Evolutionary conservation across 2,888 invertebrate genomes (phyloP), one percentile per base, ranked within the genome.

Genomic region (Melanotus villosus): DNA sequence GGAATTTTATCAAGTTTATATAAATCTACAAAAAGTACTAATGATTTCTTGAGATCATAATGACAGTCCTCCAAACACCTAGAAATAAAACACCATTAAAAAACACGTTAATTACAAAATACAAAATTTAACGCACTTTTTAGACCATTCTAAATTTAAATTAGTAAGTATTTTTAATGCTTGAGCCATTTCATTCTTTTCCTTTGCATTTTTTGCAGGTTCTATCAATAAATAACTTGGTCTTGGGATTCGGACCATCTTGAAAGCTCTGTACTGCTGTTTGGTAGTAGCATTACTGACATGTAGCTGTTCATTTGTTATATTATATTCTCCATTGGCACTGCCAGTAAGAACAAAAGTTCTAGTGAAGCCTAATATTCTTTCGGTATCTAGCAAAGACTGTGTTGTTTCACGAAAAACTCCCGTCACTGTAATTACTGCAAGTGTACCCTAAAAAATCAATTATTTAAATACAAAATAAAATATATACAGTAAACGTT

Each of bases 291-390:
- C 83, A 71, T 84, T 87, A 36, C 89, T 88, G 79, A 93, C 86
- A 78, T 89, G 88, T 9, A 91, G 76, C 85, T 90, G 87, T 78
- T 93, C 93, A 78, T 93, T 91, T 1, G 85, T 79, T 59, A 94
- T 91, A 72, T 88, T 88, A 80, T 90, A 92, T 63, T 90, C 88
- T 0, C 79, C 75, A 0, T 84, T 84, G 19, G 86, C 84, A 3
- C 79, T 78, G 0, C 86, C 83, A 2, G 83, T 78, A 12, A 92
- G 78, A 0, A 89, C 85, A 58, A 92, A 87, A 0, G 89, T 89
- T 38, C 91, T 84, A 0, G 85, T 85, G 80, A 92, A 92, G 0
- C 87, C 83, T 0, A 89, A 78, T 0, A 88, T 47, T 36, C 85
- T 85, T 58, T 89, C 89, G 6, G 85, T 84, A 9, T 87, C 87